Evolutionary conservation across 2,888 invertebrate species (phyloP).

Genomic region (Druceiella hillmani): DNA sequence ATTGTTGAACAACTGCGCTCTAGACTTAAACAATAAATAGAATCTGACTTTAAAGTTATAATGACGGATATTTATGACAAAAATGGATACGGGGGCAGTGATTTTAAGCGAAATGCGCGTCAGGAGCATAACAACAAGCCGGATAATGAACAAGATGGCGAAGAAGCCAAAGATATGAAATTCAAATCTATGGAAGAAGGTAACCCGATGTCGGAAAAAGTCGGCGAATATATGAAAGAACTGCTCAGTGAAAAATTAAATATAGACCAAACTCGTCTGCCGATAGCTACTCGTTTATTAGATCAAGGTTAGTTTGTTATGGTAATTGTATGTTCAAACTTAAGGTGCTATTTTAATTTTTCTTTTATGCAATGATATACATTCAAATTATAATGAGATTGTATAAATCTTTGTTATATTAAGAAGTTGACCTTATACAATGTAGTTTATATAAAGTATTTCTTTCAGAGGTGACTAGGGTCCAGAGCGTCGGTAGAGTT

Average conservation of each 20-base stretch:
- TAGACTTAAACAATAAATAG: no score
- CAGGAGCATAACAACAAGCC: slow-evolving; percentile 29
- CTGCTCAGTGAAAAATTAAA: slow-evolving; percentile 65
- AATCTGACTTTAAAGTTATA: no score
- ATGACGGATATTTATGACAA: slow-evolving; percentile 28
- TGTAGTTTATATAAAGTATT: no score
- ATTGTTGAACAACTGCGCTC: no score
- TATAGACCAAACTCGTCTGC: slow-evolving; percentile 61
- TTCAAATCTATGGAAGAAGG: no score
- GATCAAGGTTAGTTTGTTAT: slow-evolving; percentile 74
- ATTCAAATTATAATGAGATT: no score
- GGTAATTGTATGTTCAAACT: no score
- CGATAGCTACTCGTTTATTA: slow-evolving; percentile 62
- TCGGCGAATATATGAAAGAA: slow-evolving; percentile 72
- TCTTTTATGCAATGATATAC: no score
- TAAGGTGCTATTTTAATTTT: no score
- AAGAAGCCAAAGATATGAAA: no score
- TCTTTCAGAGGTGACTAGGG: slow-evolving; percentile 73
- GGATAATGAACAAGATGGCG: slow-evolving; percentile 29
- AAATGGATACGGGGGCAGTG: slow-evolving; percentile 44
- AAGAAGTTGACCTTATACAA: no score
- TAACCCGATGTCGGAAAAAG: slow-evolving; percentile 62
- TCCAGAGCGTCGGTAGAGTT: slow-evolving; percentile 61
- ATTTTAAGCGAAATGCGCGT: slow-evolving; percentile 43
- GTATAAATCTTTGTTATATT: no score